These are phyloP conservation scores for Lagopus muta DNA, from an alignment of 2,113 vertebrate genomes.

Conservation along the genomic window DNA sequence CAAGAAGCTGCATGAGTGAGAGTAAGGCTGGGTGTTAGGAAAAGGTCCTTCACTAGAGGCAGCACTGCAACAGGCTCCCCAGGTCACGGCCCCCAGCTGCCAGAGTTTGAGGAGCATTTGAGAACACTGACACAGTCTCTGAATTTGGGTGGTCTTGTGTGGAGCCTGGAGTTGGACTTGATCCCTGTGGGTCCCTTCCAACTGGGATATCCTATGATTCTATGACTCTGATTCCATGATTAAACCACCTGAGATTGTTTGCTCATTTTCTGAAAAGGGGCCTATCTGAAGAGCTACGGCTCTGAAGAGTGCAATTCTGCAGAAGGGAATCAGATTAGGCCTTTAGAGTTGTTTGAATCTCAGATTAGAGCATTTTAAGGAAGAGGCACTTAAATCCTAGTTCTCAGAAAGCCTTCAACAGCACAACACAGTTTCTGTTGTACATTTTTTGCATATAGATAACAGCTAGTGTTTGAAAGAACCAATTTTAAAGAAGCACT, in stretches of 20 bases:
- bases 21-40: background rate
- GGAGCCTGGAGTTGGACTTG: background rate
- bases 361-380: constrained; percentile 11
- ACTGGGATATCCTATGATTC: background rate
- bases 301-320: background rate
- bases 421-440: background rate
- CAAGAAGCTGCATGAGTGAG: background rate
- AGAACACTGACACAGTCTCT: background rate
- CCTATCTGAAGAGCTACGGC: background rate
- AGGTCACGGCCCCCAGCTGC: background rate
- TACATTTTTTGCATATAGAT: constrained; percentile 20
- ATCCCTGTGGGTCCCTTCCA: background rate
- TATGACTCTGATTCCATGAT: background rate
- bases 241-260: background rate
- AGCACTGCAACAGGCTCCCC: background rate
- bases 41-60: background rate
- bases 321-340: background rate
- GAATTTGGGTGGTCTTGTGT: background rate
- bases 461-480: background rate
- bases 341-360: background rate
- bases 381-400: background rate
- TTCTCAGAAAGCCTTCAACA: background rate
- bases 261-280: background rate
- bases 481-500: background rate
- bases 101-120: background rate